Evolutionary conservation across 2,113 vertebrate genomes (phyloP).

Genomic region (Pavo muticus): DNA sequence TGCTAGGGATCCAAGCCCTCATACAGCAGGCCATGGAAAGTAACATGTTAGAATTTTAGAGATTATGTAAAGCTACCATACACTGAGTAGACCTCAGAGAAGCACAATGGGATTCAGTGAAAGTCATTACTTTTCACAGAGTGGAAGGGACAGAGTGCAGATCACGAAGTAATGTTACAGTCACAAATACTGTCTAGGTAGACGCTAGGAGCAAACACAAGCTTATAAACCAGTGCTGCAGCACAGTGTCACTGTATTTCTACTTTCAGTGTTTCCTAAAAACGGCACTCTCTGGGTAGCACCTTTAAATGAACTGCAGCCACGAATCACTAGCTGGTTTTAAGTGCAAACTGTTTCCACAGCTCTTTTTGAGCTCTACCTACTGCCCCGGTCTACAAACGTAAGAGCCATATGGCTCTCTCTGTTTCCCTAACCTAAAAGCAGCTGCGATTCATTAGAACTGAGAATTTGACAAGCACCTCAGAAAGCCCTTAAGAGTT

Average conservation of each 20-base stretch:
- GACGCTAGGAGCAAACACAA: neutral
- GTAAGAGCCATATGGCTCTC: neutral
- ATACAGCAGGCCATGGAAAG: neutral
- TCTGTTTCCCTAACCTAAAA: neutral
- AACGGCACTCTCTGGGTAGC: rapidly evolving
- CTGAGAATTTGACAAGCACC: neutral
- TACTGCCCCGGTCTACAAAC: neutral
- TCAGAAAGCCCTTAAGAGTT: neutral
- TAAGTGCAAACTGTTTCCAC: neutral
- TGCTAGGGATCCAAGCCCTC: neutral
- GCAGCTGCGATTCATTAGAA: neutral
- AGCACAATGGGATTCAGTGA: neutral
- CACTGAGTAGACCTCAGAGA: neutral
- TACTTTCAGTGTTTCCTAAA: neutral
- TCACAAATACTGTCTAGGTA: neutral
- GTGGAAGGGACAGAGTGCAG: neutral
- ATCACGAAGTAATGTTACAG: neutral
- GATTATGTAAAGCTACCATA: neutral
- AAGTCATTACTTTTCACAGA: neutral
- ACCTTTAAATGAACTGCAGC: neutral
- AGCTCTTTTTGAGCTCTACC: neutral
- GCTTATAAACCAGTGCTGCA: neutral
- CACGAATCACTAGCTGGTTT: neutral
- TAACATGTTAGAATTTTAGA: neutral
- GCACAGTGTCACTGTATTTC: neutral